Evolutionary conservation across 2,113 vertebrate species (phyloP).

Genomic region (Nothoprocta pentlandii): DNA sequence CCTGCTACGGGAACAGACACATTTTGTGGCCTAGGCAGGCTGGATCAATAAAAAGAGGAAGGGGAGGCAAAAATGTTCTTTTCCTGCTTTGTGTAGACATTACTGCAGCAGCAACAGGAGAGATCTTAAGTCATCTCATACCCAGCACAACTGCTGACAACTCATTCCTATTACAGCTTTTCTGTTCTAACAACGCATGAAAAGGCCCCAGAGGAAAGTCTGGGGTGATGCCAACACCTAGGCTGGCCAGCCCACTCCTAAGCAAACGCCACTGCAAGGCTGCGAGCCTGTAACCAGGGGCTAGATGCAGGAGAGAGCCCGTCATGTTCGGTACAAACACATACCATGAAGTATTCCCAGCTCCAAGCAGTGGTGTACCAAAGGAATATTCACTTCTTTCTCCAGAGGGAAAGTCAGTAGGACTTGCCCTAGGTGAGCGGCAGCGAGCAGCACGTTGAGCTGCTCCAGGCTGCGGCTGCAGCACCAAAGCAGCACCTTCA

Average conservation of each 20-base stretch:
- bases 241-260: fast-evolving
- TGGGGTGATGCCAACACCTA: background rate
- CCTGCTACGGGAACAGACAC: background rate
- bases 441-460: background rate
- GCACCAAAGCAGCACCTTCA: background rate
- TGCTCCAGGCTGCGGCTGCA: background rate
- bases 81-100: background rate
- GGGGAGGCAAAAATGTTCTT: background rate
- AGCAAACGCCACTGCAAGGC: background rate
- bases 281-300: background rate
- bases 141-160: background rate
- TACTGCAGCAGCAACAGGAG: background rate
- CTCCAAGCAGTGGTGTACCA: background rate
- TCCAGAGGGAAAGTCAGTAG: background rate
- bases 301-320: background rate
- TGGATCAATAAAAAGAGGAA: background rate
- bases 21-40: background rate
- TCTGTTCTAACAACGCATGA: background rate
- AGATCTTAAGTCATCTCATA: background rate
- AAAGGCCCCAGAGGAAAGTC: background rate
- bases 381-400: background rate
- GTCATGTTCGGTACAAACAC: background rate
- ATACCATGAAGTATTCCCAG: background rate
- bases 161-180: background rate
- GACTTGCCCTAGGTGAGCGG: background rate